phyloP scores from a whole-genome alignment of 2,113 vertebrate species.

The Ia io region DNA sequence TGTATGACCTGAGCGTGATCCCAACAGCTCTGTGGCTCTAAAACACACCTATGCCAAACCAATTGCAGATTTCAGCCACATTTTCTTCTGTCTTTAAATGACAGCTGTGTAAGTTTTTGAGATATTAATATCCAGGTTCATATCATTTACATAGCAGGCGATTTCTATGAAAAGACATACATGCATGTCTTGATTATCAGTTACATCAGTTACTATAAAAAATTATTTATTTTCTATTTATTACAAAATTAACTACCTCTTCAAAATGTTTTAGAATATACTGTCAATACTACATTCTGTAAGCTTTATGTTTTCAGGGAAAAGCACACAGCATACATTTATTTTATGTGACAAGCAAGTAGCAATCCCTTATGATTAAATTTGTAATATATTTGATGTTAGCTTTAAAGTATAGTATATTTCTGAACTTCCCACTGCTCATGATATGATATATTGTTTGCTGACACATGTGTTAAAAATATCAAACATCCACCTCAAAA shows the following conservation, averaged over 20 bases:
- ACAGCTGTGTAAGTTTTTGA: neutral
- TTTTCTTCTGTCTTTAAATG: neutral
- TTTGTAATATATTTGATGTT: constrained; percentile 57
- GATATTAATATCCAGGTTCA: constrained; percentile 30
- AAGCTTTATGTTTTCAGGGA: constrained; percentile 20
- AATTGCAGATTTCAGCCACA: neutral
- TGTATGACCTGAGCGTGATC: constrained; percentile 25
- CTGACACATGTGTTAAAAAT: neutral
- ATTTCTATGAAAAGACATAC: constrained; percentile 13
- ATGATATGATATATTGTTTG: neutral
- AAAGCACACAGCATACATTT: constrained; percentile 13
- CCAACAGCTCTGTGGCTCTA: constrained; percentile 15
- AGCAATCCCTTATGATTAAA: neutral
- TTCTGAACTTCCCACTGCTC: neutral
- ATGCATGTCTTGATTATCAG: constrained; percentile 61
- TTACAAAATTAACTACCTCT: constrained; percentile 49
- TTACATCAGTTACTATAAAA: constrained; percentile 58
- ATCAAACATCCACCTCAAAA: neutral
- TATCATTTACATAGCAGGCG: neutral
- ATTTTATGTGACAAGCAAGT: neutral
- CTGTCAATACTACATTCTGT: constrained; percentile 27
- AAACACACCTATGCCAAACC: constrained; percentile 21
- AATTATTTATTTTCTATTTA: constrained; percentile 51
- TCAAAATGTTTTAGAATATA: constrained; percentile 34
- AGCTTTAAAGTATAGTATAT: constrained; percentile 28